Evolutionary conservation across 2,113 vertebrate species (phyloP).

Genomic region (Callopanchax toddi): DNA sequence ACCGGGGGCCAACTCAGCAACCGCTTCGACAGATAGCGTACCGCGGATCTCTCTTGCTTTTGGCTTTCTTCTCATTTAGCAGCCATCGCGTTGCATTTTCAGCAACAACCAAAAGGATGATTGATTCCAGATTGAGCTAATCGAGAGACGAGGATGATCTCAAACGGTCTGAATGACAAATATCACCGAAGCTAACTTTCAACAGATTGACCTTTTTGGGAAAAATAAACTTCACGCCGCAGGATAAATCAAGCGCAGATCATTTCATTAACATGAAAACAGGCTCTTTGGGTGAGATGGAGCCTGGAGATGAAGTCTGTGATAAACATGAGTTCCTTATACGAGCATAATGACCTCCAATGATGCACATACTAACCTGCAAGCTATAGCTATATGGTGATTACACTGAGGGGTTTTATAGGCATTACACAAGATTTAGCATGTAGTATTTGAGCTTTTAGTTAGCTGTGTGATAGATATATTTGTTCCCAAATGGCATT

Average conservation of each 20-base stretch:
- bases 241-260: slow-evolving; percentile 64
- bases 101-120: slow-evolving; percentile 45
- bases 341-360: slow-evolving; percentile 61
- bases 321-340: slow-evolving; percentile 62
- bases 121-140: slow-evolving; percentile 59
- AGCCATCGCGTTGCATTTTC: slow-evolving; percentile 25
- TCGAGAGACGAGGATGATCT: slow-evolving; percentile 52
- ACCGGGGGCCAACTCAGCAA: slow-evolving; percentile 67
- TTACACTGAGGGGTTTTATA: slow-evolving; percentile 38
- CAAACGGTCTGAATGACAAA: slow-evolving; percentile 59
- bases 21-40: slow-evolving; percentile 54
- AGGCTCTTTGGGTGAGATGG: slow-evolving; percentile 48
- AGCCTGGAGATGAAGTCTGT: slow-evolving; percentile 56
- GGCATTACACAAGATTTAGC: slow-evolving; percentile 20
- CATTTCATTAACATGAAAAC: slow-evolving; percentile 65
- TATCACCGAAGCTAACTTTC: slow-evolving; percentile 38
- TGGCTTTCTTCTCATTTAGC: slow-evolving; percentile 64
- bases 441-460: slow-evolving; percentile 16
- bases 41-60: slow-evolving; percentile 47
- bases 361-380: slow-evolving; percentile 58
- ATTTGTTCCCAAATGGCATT: slow-evolving; percentile 26
- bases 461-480: slow-evolving; percentile 11
- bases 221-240: slow-evolving; percentile 59
- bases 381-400: slow-evolving; percentile 41
- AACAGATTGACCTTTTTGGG: slow-evolving; percentile 75